Evolutionary conservation across 2,797 vertebrate species (phyloP).

Genomic region (Hafferia zeledoni): DNA sequence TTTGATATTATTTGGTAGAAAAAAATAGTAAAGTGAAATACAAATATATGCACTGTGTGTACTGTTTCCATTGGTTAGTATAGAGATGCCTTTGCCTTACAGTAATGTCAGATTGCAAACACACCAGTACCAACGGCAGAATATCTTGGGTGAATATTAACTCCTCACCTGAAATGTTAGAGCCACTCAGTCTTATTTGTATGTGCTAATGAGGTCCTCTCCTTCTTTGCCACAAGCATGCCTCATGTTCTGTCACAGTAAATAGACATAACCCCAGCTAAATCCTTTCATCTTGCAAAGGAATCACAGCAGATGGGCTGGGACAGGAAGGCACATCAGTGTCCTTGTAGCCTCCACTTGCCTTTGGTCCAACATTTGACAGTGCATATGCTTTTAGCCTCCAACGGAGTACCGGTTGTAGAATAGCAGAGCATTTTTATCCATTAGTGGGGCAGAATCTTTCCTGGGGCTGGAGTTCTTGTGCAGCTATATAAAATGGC

Average conservation of each 20-base stretch:
- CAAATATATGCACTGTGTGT: accelerated
- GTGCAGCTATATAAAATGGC: not conserved
- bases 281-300: not conserved
- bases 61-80: not conserved
- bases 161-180: not conserved
- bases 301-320: not conserved
- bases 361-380: not conserved
- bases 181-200: not conserved
- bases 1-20: not conserved
- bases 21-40: not conserved
- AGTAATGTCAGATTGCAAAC: not conserved
- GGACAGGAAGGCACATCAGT: not conserved
- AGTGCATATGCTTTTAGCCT: not conserved
- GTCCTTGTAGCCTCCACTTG: not conserved
- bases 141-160: not conserved
- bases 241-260: not conserved
- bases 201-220: not conserved
- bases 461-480: not conserved
- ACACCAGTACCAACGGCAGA: not conserved
- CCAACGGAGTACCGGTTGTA: not conserved
- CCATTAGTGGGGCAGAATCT: accelerated
- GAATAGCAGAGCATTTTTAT: not conserved
- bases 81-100: not conserved
- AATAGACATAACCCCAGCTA: not conserved
- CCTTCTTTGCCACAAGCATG: not conserved